Evolutionary conservation across 2,888 invertebrate genomes (phyloP).

Genomic region (Cryptus armator): DNA sequence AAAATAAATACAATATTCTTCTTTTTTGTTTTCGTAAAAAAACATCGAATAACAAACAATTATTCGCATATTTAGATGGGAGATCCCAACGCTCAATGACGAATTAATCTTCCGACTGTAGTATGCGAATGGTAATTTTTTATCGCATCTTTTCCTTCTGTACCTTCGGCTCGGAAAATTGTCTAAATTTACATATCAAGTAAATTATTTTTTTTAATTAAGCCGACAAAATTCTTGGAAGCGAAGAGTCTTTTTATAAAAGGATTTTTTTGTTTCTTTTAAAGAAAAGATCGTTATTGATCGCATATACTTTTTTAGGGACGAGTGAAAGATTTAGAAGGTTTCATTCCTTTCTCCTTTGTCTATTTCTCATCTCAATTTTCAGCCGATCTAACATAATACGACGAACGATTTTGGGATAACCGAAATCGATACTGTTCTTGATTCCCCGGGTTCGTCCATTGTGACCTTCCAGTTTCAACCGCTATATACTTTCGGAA

Average conservation of each 20-base stretch:
- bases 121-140: too few species aligned
- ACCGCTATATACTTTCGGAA: background rate
- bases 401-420: background rate
- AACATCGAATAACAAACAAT: too few species aligned
- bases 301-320: background rate
- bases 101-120: too few species aligned
- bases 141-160: too few species aligned
- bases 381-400: background rate
- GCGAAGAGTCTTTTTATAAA: background rate
- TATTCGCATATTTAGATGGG: too few species aligned
- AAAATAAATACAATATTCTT: too few species aligned
- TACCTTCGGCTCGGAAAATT: too few species aligned
- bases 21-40: too few species aligned
- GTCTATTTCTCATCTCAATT: slow-evolving; percentile 20
- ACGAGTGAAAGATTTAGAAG: background rate
- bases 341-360: background rate
- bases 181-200: too few species aligned
- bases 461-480: background rate
- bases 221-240: background rate
- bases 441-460: background rate
- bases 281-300: background rate
- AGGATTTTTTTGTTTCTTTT: background rate
- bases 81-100: too few species aligned
- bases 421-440: slow-evolving; percentile 17
- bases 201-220: background rate